Evolutionary conservation across 2,797 vertebrate species (phyloP), one percentile per base, ranked within the genome.

Genomic region (Lepilemur ruficaudatus): DNA sequence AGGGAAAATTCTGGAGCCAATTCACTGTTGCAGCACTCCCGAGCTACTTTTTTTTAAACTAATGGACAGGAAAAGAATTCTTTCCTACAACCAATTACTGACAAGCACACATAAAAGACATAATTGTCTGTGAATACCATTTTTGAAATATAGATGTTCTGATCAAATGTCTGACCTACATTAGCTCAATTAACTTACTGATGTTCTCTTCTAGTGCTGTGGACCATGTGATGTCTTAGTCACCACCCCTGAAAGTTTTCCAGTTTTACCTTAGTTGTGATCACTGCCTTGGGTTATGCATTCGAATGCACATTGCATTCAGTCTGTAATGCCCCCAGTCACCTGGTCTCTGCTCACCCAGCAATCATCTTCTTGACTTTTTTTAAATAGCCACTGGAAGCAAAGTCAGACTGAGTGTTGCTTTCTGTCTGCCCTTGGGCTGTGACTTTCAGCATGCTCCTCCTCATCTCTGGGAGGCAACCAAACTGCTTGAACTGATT

Each of bases 161-260:
- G 65, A 89, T 90, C 79, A 70, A 91, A 93, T 61, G 6, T 65
- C 76, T 85, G 63, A 87, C 35, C 35, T 70, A 23, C 50, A 92
- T 96, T 75, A 94, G 43, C 23, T 93, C 80, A 93, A 50, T 83
- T 94, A 84, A 93, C 63, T 96, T 50, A 87, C 35, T 91, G 41
- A 22, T 46, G 13, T 30, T 96, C 48, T 83, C 79, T 90, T 85
- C 63, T 43, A 79, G 52, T 12, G 4, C 50, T 15, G 22, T 57
- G 61, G 28, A 32, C 25, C 81, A 75, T 55, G 50, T 22, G 35
- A 52, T 57, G 25, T 93, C 70, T 93, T 86, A 69, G 52, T 88
- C 72, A 59, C 32, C 1, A 2, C 4, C 46, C 23, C 63, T 70
- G 79, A 92, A 95, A 30, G 32, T 86, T 82, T 94, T 79, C 85